phyloP scores from a whole-genome alignment of 2,888 invertebrate species.

The Galerucella nymphaeae region DNA sequence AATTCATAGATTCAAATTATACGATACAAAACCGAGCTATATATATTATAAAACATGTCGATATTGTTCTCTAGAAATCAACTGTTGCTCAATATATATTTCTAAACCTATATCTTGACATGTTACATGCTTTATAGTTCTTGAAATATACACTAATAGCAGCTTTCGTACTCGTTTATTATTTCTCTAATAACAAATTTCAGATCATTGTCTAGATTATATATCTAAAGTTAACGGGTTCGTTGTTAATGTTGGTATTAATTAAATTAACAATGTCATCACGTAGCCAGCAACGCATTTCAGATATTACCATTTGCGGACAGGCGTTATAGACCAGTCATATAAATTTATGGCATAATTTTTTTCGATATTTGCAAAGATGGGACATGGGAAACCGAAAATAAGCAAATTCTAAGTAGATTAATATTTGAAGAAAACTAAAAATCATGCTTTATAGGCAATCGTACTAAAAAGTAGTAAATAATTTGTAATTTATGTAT shows the following conservation, averaged over 20 bases:
- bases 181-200: constrained; percentile 34
- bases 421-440: no score
- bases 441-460: no score
- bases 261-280: constrained; percentile 31
- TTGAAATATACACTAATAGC: constrained; percentile 34
- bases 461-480: no score
- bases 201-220: constrained; percentile 28
- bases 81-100: constrained; percentile 43
- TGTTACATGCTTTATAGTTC: constrained; percentile 36
- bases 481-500: no score
- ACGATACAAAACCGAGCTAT: constrained; percentile 8
- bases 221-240: constrained; percentile 13
- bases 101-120: constrained; percentile 37
- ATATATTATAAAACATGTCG: constrained; percentile 22
- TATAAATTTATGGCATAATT: neutral
- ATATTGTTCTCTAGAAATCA: constrained; percentile 28
- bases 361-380: neutral
- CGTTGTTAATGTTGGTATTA: constrained; percentile 19
- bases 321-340: neutral
- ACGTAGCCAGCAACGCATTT: constrained; percentile 5
- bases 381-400: neutral
- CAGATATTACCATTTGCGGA: constrained; percentile 9
- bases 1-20: constrained; percentile 28
- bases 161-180: constrained; percentile 30
- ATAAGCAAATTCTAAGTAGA: no score